Base-by-base conservation (phyloP, 2,113 vertebrate genomes). In the Python bivittatus region DNA sequence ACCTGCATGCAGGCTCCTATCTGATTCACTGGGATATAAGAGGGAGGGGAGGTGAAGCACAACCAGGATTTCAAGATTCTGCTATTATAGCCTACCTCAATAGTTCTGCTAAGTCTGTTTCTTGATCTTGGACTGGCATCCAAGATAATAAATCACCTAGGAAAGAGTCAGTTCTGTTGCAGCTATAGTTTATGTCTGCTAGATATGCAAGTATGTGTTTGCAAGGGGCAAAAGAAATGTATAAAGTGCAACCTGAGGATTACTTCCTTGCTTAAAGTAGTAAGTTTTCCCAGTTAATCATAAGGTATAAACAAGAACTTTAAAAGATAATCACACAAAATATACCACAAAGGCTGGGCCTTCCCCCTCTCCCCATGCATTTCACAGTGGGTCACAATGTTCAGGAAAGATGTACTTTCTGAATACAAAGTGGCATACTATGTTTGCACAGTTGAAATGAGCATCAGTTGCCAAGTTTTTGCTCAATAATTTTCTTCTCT, bases 401-500 rank as follows among this genome's bases (percentile, higher is more conserved):
- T 84, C 48, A 44, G 60, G 0, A 90, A 89, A 25, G 48, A 52
- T 20, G 53, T 79, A 93, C 72, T 90, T 56, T 23, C 0, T 48
- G 3, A n/a, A 29, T 91, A 89, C 58, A 90, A n/a, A 94, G 25
- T 38, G 10, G 20, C 25, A 23, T 52, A 10, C 42, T 92, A 93
- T 57, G 57, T 87, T 96, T 92, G 56, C 6, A 4, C 4, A 64
- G 0, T 2, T 87, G 84, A 91, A 91, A 79, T 87, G n/a, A 29
- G 12, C 56, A 60, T 23, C 38, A 58, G 64, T 25, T 64, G 64
- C 22, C 57, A 93, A 91, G 42, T 88, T 52, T 93, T 68, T 89
- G 84, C 2, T n/a, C 89, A 94, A 85, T 48, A 93, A 92, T 88
- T 92, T 90, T 22, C 60, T 86, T 96, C 25, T 92, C 92, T 87